Evolutionary conservation across 2,797 vertebrate species (phyloP).

Genomic region (Silurus lanzhouensis): DNA sequence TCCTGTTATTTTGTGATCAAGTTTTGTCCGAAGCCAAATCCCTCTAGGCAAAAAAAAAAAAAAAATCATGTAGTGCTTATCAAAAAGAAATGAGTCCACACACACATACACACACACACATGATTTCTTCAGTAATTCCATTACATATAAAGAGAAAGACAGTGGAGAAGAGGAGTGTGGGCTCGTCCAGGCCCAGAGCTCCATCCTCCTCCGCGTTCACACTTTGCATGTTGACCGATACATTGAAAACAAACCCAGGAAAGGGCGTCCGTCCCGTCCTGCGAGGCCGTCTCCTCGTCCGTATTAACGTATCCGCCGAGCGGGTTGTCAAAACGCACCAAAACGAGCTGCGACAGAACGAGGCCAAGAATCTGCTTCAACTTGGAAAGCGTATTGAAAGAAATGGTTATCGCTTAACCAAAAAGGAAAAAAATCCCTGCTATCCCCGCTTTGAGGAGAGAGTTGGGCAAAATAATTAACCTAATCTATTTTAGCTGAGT

Average conservation of each 20-base stretch:
- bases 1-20: background rate
- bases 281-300: background rate
- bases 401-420: slow-evolving; percentile 45
- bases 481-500: slow-evolving; percentile 54
- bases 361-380: slow-evolving; percentile 5
- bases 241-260: background rate
- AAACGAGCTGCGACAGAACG: slow-evolving; percentile 21
- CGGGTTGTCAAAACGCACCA: background rate
- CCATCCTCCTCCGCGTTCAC: background rate
- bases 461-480: slow-evolving; percentile 58
- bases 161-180: slow-evolving; percentile 15
- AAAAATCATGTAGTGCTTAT: background rate
- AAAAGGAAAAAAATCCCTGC: slow-evolving; percentile 5
- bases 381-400: slow-evolving; percentile 42
- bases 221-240: background rate
- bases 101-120: slow-evolving; percentile 9
- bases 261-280: background rate
- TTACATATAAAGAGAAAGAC: slow-evolving; percentile 25
- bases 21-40: background rate
- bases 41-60: background rate
- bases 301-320: background rate
- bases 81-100: slow-evolving; percentile 30
- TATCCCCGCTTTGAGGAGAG: slow-evolving; percentile 33
- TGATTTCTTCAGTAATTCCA: slow-evolving; percentile 32
- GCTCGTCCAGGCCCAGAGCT: background rate